Percentiles rank a stretch among this genome's conserved stretches.
Conservation (phyloP, 1,140 invertebrate species). For the Teleogryllus occipitalis region DNA sequence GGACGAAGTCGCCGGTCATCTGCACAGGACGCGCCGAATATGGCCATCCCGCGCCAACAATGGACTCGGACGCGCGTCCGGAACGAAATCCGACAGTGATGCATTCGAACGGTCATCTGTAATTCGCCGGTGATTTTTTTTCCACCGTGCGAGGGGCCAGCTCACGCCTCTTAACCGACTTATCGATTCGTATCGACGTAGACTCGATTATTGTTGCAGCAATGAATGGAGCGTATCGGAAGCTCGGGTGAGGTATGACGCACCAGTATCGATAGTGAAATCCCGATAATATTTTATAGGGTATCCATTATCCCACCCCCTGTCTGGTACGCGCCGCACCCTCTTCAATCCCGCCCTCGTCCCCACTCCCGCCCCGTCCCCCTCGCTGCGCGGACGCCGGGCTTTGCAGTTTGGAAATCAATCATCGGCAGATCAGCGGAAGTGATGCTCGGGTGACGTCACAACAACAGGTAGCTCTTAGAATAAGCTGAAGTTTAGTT, state of each 20-base stretch:
- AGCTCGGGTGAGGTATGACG: background rate
- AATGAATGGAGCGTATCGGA: conserved; percentile 3
- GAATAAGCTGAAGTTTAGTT: background rate
- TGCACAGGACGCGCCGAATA: background rate
- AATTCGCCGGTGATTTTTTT: background rate
- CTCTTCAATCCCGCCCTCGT: background rate
- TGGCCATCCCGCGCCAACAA: background rate
- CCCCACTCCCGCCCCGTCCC: too few species aligned
- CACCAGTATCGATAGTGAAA: background rate
- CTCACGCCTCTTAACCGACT: background rate
- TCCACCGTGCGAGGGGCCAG: background rate
- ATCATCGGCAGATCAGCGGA: conserved; percentile 3
- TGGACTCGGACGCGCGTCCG: background rate
- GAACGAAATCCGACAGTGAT: background rate
- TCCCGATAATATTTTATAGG: conserved; percentile 5
- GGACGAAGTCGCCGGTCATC: too few species aligned
- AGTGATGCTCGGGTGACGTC: background rate
- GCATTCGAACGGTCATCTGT: background rate
- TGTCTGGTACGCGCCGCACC: background rate
- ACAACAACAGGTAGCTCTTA: conserved; percentile 4
- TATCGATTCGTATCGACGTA: background rate
- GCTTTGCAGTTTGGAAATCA: background rate
- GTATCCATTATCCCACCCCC: background rate
- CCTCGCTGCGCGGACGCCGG: background rate
- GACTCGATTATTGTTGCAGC: background rate